phyloP scores from a whole-genome alignment of 2,888 invertebrate genomes.

The Azorinus chamasolen region DNA sequence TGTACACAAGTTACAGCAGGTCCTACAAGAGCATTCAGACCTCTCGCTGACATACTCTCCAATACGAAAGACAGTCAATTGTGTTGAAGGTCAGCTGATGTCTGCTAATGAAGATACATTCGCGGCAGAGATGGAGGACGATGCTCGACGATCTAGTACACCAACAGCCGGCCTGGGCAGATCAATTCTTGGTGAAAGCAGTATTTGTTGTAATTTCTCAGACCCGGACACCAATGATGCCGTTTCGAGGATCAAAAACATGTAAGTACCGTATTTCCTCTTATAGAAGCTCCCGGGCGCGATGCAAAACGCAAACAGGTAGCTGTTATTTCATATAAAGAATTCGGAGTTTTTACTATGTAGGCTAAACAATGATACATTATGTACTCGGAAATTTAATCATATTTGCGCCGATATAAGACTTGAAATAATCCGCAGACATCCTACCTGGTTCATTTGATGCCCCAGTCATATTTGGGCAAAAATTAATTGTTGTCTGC shows the following conservation, averaged over 20 bases:
- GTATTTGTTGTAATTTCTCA: slow-evolving; percentile 2
- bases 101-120: slow-evolving; percentile 67
- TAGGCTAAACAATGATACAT: too few species aligned
- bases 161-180: slow-evolving; percentile 19
- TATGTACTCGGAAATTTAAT: too few species aligned
- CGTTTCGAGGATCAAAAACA: slow-evolving; percentile 41
- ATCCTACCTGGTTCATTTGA: too few species aligned
- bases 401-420: too few species aligned
- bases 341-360: too few species aligned
- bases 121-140: slow-evolving; percentile 62
- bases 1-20: background rate
- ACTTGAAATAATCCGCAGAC: too few species aligned
- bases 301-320: too few species aligned
- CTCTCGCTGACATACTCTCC: slow-evolving; percentile 51
- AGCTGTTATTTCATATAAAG: too few species aligned
- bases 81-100: slow-evolving; percentile 40
- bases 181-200: background rate
- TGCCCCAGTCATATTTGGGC: too few species aligned
- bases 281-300: too few species aligned
- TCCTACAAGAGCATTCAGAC: slow-evolving; percentile 6
- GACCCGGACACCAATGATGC: slow-evolving; percentile 23
- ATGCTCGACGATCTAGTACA: slow-evolving; percentile 58
- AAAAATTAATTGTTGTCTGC: too few species aligned
- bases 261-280: too few species aligned
- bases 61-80: slow-evolving; percentile 30